phyloP scores from a whole-genome alignment of 2,797 vertebrate species.

The Alcedo quadribrachys region DNA sequence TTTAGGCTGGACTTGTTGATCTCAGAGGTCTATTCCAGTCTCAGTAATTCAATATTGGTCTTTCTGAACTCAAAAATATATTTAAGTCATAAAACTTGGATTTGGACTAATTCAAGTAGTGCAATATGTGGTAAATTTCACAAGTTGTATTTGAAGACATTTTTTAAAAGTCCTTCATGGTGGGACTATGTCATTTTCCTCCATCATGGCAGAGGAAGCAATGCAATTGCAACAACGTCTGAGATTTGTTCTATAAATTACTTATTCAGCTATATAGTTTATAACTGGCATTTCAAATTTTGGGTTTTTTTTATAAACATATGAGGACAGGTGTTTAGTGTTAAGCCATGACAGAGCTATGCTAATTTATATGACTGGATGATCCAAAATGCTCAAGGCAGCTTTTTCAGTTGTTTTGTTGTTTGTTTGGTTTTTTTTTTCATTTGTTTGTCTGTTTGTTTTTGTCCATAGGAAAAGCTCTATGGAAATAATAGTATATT shows the following conservation, averaged over 20 bases:
- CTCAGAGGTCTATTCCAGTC: too few species aligned
- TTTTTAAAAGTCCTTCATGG: background rate
- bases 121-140: background rate
- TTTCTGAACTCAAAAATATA: background rate
- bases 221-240: background rate
- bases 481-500: background rate
- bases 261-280: background rate
- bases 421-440: background rate
- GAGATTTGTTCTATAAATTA: background rate
- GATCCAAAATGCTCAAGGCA: background rate
- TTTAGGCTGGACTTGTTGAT: too few species aligned
- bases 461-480: background rate
- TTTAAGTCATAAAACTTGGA: background rate
- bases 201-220: background rate
- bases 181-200: background rate
- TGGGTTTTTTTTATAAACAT: background rate
- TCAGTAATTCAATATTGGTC: background rate
- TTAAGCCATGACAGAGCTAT: background rate
- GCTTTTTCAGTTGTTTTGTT: background rate
- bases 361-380: background rate
- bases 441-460: background rate
- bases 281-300: background rate
- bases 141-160: background rate
- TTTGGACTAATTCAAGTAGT: background rate
- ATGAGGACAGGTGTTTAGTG: background rate